Evolutionary conservation across 2,888 invertebrate species (phyloP), one percentile per base, ranked within the genome.

Genomic region (Sclerodermus sp.): DNA sequence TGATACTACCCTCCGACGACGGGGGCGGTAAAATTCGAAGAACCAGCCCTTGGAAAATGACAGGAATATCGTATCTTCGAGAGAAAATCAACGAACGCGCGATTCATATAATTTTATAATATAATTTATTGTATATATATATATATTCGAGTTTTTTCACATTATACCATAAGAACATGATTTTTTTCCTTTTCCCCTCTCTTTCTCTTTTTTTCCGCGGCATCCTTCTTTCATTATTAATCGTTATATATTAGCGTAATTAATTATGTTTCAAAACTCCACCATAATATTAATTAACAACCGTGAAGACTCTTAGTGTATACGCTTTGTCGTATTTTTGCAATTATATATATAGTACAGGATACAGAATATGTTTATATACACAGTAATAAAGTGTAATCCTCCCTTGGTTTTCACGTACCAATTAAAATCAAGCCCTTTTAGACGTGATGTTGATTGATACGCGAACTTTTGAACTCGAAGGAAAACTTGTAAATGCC

Each of bases 111-210:
- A 49, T 49, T 47, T 58, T 55, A 53, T 56, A 36, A 51, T 57
- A 55, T 48, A 56, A 54, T 66, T 66, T 64, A 64, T 66, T 64
- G 23, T 23, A 23, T 23, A 23, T 57, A 43, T 48, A 50, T 56
- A 54, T 49, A 51, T 55, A 55, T 57, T 58, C 50, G 63, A 49
- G 47, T 53, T 63, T 37, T 59, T 53, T 42, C 57, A 64, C 48
- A 62, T 48, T 51, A 57, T 58, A 53, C 55, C 45, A 30, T 57
- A 63, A 61, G 58, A 59, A 61, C 55, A 61, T 62, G 62, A 57
- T 58, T 58, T 55, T 43, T 31, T 49, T 58, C 32, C 40, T 53
- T n/a, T n/a, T n/a, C n/a, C n/a, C n/a, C n/a, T n/a, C n/a, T n/a
- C n/a, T n/a, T n/a, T n/a, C n/a, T n/a, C n/a, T n/a, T n/a, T n/a